Evolutionary conservation across 2,888 invertebrate species (phyloP).

Genomic region (Drosophila rubida): DNA sequence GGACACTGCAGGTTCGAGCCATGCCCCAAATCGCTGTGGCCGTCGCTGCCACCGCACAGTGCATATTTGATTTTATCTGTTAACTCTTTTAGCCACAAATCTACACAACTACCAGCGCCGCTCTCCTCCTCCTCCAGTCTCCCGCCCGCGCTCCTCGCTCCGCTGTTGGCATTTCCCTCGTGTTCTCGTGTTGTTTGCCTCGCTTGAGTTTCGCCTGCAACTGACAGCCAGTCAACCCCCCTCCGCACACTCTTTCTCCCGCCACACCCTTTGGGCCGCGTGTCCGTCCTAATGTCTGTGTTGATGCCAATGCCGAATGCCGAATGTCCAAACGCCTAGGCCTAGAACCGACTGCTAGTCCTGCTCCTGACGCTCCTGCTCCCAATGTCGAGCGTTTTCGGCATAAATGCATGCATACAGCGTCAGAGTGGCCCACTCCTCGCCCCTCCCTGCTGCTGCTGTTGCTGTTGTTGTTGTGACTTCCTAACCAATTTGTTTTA

Average conservation of each 20-base stretch:
- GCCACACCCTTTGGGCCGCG: not conserved
- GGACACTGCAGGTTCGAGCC: conserved; percentile 19
- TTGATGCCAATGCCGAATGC: conserved; percentile 37
- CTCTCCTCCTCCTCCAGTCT: not conserved
- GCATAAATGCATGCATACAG: conserved; percentile 66
- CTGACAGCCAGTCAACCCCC: conserved; percentile 38
- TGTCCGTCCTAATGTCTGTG: conserved; percentile 10
- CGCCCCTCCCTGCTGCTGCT: not conserved
- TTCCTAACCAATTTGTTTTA: conserved; percentile 74
- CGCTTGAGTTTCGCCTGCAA: conserved; percentile 55
- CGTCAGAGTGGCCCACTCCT: conserved; percentile 1
- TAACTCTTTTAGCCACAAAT: conserved; percentile 79
- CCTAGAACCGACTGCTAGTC: conserved; percentile 11
- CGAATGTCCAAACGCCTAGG: conserved; percentile 34
- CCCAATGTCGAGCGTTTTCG: conserved; percentile 52
- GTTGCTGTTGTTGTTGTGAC: conserved; percentile 51
- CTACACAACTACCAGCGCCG: conserved; percentile 66
- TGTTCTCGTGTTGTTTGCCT: conserved; percentile 38
- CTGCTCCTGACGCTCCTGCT: conserved; percentile 1
- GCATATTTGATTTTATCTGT: conserved; percentile 79
- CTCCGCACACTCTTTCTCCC: too few relatives aligned
- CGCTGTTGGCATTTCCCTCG: conserved; percentile 24
- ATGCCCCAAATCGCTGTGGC: conserved; percentile 53
- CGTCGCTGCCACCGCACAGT: conserved; percentile 66
- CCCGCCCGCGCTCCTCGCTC: too few relatives aligned